A percentile compares a stretch with the other conserved stretches of the same genome.
Evolutionary conservation across 2,888 invertebrate genomes (phyloP).

Genomic region (Pseudolycoriella hygida): DNA sequence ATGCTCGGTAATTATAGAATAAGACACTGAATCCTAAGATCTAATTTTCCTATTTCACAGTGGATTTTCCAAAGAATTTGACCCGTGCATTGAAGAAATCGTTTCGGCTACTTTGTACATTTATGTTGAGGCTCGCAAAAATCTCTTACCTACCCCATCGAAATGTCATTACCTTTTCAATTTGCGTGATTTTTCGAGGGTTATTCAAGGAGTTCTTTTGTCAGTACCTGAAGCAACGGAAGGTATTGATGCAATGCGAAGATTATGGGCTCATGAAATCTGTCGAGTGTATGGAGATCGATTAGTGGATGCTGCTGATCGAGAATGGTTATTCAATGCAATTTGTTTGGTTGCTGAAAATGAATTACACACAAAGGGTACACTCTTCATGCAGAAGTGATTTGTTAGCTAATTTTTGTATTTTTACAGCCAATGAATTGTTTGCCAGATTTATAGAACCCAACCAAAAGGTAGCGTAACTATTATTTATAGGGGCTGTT

Average conservation of each 20-base stretch:
- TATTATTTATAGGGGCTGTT: too few species aligned
- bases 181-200: slow-evolving; percentile 81
- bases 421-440: slow-evolving; percentile 25
- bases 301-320: slow-evolving; percentile 66
- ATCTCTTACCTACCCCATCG: slow-evolving; percentile 76
- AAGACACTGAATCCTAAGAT: too few species aligned
- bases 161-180: slow-evolving; percentile 94
- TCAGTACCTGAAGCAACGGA: slow-evolving; percentile 87
- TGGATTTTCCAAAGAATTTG: slow-evolving; percentile 88
- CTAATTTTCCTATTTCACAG: slow-evolving; percentile 29
- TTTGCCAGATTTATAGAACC: slow-evolving; percentile 43
- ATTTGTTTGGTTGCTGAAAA: slow-evolving; percentile 30
- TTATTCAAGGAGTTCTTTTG: slow-evolving; percentile 78
- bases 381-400: slow-evolving; percentile 15
- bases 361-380: slow-evolving; percentile 47
- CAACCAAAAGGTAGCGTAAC: slow-evolving; percentile 18
- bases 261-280: slow-evolving; percentile 89
- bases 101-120: slow-evolving; percentile 73
- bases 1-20: slow-evolving; percentile 48
- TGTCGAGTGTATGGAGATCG: slow-evolving; percentile 86
- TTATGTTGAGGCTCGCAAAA: slow-evolving; percentile 65
- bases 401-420: too few species aligned
- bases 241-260: slow-evolving; percentile 66
- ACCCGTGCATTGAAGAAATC: slow-evolving; percentile 78
- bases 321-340: slow-evolving; percentile 61